These are phyloP conservation scores for Grapholita molesta DNA, from an alignment of 1,140 invertebrate genomes.

Conservation along the genomic window DNA sequence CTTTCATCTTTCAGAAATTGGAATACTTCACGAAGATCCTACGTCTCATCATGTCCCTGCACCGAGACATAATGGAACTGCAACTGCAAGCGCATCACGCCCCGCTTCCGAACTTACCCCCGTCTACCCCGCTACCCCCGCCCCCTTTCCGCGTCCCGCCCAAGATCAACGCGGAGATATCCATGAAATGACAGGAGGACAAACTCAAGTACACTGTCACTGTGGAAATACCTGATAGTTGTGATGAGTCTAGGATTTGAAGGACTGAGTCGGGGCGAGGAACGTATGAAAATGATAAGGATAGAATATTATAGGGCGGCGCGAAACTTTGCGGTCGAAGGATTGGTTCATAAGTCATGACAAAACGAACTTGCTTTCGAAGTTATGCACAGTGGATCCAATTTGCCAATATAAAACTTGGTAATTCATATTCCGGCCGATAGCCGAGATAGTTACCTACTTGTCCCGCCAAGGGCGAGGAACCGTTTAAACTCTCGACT, in stretches of 20 bases:
- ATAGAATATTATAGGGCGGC: no score
- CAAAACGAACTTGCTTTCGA: no score
- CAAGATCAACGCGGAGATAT: conserved; percentile 59
- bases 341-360: no score
- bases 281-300: no score
- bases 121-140: not conserved
- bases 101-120: conserved; percentile 18
- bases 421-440: no score
- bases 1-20: conserved; percentile 54
- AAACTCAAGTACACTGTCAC: conserved; percentile 36
- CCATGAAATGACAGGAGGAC: conserved; percentile 59
- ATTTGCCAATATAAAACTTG: no score
- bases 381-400: no score
- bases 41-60: conserved; percentile 64
- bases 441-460: no score
- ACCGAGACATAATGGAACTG: conserved; percentile 62
- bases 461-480: no score
- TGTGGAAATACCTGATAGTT: conserved; percentile 33
- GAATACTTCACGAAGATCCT: conserved; percentile 71
- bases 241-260: conserved; percentile 22
- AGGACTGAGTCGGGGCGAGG: not conserved
- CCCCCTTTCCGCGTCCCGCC: conserved; percentile 40
- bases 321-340: no score
- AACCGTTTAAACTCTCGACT: no score
- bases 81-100: conserved; percentile 50